These are phyloP conservation scores for Drosophila littoralis DNA, from an alignment of 1,140 invertebrate species.

Conservation along the genomic window DNA sequence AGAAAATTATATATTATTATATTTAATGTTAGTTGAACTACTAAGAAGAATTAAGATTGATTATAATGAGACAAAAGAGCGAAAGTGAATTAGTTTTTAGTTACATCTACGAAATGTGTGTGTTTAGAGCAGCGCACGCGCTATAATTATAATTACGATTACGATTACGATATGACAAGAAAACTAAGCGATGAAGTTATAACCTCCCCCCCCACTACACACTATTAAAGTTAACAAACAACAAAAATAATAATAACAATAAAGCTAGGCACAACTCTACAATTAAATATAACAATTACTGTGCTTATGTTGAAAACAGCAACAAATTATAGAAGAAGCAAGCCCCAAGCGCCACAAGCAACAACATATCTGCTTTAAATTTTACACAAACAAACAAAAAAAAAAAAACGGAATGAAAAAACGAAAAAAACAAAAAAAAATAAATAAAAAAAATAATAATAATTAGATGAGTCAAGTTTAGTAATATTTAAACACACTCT, in stretches of 20 bases:
- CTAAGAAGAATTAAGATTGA: slow-evolving; percentile 61
- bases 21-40: slow-evolving; percentile 83
- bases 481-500: slow-evolving; percentile 49
- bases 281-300: slow-evolving; percentile 75
- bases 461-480: slow-evolving; percentile 71
- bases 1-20: slow-evolving; percentile 62
- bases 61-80: slow-evolving; percentile 13
- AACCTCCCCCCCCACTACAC: slow-evolving; percentile 43
- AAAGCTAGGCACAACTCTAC: slow-evolving; percentile 77
- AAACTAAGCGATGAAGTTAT: slow-evolving; percentile 68
- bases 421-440: slow-evolving; percentile 17
- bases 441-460: slow-evolving; percentile 33
- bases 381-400: slow-evolving; percentile 60
- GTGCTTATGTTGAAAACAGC: slow-evolving; percentile 78
- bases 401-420: slow-evolving; percentile 23
- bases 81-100: slow-evolving; percentile 60
- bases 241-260: slow-evolving; percentile 51
- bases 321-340: slow-evolving; percentile 52
- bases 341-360: slow-evolving; percentile 78
- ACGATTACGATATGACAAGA: slow-evolving; percentile 57
- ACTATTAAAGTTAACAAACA: slow-evolving; percentile 81
- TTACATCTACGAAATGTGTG: slow-evolving; percentile 47
- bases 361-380: slow-evolving; percentile 82
- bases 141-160: slow-evolving; percentile 64
- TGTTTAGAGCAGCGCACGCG: slow-evolving; percentile 38